phyloP scores from a whole-genome alignment of 2,888 invertebrate species.

The Cryptocephalus primarius region DNA sequence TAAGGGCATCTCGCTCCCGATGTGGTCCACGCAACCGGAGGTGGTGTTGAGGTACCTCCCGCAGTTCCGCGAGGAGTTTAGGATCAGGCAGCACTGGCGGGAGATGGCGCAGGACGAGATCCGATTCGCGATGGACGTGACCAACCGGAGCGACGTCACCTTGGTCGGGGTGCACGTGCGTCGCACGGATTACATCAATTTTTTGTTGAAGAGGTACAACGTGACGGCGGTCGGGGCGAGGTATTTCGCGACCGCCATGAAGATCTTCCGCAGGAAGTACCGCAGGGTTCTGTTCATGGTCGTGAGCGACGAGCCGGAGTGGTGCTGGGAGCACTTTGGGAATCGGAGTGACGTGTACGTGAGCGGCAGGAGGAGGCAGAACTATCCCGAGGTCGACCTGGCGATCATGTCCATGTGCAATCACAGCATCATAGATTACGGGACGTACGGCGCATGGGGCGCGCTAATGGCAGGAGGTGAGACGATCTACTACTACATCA shows the following conservation, averaged over 20 bases:
- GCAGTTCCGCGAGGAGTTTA: constrained; percentile 45
- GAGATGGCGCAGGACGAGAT: constrained; percentile 30
- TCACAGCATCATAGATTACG: constrained; percentile 43
- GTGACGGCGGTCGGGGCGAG: constrained; percentile 31
- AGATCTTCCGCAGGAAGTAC: constrained; percentile 35
- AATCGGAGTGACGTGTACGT: constrained; percentile 33
- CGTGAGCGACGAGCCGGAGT: constrained; percentile 40
- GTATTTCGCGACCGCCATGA: constrained; percentile 38
- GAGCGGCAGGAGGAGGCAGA: constrained; percentile 29
- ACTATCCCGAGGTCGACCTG: constrained; percentile 37
- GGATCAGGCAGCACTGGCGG: constrained; percentile 39
- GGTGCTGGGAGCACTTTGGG: constrained; percentile 36
- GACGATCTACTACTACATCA: constrained; percentile 37
- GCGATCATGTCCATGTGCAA: constrained; percentile 41
- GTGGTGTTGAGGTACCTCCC: constrained; percentile 45
- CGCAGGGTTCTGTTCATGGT: constrained; percentile 35
- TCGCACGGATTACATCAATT: constrained; percentile 45
- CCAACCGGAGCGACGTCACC: constrained; percentile 16
- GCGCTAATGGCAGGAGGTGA: constrained; percentile 41
- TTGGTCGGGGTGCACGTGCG: constrained; percentile 47
- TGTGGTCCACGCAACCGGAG: constrained; percentile 43
- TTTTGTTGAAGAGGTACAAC: constrained; percentile 42
- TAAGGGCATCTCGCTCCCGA: constrained; percentile 45
- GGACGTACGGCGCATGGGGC: constrained; percentile 43
- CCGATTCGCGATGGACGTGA: constrained; percentile 28